A percentile compares a stretch with the other conserved stretches of the same genome.
phyloP scores from a whole-genome alignment of 2,113 vertebrate species.

The Callospermophilus lateralis region DNA sequence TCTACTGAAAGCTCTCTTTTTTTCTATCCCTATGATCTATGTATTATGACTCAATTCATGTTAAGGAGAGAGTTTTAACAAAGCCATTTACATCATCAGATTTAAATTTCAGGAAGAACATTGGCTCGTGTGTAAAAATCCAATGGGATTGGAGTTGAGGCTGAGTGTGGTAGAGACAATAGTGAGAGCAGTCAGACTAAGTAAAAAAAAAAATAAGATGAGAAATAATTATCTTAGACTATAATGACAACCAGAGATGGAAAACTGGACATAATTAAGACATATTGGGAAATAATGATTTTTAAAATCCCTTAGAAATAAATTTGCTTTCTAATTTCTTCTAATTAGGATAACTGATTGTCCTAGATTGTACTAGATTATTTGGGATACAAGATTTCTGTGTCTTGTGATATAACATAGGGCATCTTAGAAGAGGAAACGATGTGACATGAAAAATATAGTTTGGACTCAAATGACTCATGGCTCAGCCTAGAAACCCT shows the following conservation, averaged over 20 bases:
- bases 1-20: neutral
- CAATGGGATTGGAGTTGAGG: neutral
- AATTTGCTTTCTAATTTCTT: neutral
- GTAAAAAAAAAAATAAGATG: neutral
- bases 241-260: neutral
- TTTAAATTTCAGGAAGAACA: conserved; percentile 8
- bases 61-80: neutral
- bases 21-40: neutral
- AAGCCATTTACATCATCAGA: neutral
- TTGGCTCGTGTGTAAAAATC: neutral
- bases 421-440: neutral
- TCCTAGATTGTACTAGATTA: accelerated
- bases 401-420: neutral
- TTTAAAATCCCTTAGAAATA: neutral
- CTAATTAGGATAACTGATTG: neutral
- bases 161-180: neutral
- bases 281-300: neutral
- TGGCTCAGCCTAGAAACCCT: neutral
- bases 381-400: neutral
- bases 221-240: neutral
- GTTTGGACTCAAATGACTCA: neutral
- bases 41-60: neutral
- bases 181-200: neutral
- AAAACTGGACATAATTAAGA: neutral
- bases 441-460: neutral